Base-by-base conservation (phyloP, 2,113 vertebrate species). In the Delphinus delphis region DNA sequence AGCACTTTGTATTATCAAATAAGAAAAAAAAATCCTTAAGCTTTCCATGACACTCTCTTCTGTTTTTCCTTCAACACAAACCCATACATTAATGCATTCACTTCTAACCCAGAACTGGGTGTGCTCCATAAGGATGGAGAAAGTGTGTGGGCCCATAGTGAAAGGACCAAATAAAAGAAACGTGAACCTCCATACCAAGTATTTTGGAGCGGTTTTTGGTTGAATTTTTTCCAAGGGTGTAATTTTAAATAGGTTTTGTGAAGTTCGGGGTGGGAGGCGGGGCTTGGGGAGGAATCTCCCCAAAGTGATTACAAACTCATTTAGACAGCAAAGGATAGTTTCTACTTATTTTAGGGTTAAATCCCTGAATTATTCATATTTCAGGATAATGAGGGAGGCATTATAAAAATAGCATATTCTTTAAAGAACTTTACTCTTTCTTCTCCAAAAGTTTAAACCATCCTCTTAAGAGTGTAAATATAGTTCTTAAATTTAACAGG, bases 1-100 rank as follows among this genome's bases (percentile, higher is more conserved):
- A 97, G 97, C 95, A 97, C 97, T 98, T 85, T 98, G 98, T 97
- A n/a, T 97, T 33, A 26, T 28, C 33, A 83, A 93, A 36, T n/a
- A 74, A 79, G 86, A 58, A 62, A 80, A 58, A 38, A 26, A 73
- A 70, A 95, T 58, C 94, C 96, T 97, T 31, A 97, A 92, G 31
- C 41, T 74, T 95, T 96, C 83, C 76, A 92, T 95, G 94, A 98
- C 98, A 98, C 95, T 9, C 92, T 68, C 84, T 63, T 93, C 90
- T 95, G 93, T 96, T 18, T 70, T 7, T 50, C 68, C 85, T 47
- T 47, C 21, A n/a, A 60, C 68, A 53, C 83, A 33, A 88, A 93
- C 85, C 41, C 85, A 91, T 85, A 81, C 81, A 82, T 88, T 77
- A 94, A 80, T 3, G 82, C 25, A 33, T 55, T 73, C 90, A 33